phyloP scores from a whole-genome alignment of 2,113 vertebrate genomes.

The Heterochromis multidens region DNA sequence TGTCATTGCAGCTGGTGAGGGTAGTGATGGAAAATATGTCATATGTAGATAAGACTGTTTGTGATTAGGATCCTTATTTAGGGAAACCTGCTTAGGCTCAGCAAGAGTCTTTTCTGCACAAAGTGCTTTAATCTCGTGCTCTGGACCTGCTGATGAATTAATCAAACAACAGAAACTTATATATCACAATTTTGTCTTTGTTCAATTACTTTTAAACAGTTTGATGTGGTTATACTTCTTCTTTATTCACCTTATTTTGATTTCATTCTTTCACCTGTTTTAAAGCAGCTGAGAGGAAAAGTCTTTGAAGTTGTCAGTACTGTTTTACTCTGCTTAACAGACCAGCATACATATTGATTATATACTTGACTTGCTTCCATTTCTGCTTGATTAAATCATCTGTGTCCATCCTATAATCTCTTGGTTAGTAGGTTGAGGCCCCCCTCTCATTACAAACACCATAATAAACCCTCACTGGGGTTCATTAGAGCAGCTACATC shows the following conservation, averaged over 20 bases:
- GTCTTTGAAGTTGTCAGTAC: constrained; percentile 10
- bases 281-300: neutral
- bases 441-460: neutral
- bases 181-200: neutral
- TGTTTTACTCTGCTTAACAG: constrained; percentile 10
- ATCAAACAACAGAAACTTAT: neutral
- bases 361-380: constrained; percentile 19
- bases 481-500: neutral
- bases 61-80: constrained; percentile 1
- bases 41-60: neutral
- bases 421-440: neutral
- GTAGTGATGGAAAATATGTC: neutral
- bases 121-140: neutral
- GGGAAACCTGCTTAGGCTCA: neutral
- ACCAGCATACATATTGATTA: constrained; percentile 11
- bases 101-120: neutral
- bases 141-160: neutral
- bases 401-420: neutral
- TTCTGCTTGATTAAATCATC: constrained; percentile 21
- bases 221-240: neutral
- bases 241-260: neutral
- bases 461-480: neutral
- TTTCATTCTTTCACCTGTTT: neutral
- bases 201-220: neutral
- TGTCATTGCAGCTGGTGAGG: neutral